Conservation (phyloP, 2,797 vertebrate species). For the Sebastes goodei region DNA sequence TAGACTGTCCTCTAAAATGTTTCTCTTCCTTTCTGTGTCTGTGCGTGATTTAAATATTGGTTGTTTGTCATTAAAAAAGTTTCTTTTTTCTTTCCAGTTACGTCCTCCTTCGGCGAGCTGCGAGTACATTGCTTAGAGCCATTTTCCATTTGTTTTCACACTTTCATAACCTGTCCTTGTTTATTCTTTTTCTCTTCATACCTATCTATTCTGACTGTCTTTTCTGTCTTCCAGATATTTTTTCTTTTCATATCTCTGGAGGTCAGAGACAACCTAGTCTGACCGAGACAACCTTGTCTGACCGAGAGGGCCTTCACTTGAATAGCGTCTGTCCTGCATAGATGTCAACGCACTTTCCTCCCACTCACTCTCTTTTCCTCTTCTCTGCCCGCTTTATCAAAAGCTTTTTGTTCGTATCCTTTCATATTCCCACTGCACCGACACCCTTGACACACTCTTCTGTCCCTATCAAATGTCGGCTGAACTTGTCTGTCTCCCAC, state of each 20-base stretch:
- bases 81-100: neutral
- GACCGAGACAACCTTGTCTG: neutral
- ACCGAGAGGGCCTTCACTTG: neutral
- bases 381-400: neutral
- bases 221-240: slow-evolving; percentile 15
- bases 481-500: slow-evolving; percentile 15
- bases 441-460: slow-evolving; percentile 8
- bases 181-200: neutral
- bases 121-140: neutral
- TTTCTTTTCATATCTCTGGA: slow-evolving; percentile 9
- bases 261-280: slow-evolving; percentile 16
- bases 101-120: neutral
- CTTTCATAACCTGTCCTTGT: slow-evolving; percentile 17
- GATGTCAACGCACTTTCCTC: neutral
- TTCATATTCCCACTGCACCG: neutral
- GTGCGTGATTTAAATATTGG: neutral
- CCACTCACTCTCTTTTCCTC: neutral
- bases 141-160: neutral
- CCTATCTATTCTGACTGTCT: neutral
- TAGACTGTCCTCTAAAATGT: neutral
- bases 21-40: neutral
- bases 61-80: neutral
- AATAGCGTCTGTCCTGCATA: slow-evolving; percentile 2
- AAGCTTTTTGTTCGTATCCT: neutral
- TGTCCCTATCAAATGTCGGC: slow-evolving; percentile 13